Base-by-base conservation (phyloP, 2,797 vertebrate genomes). In the Lindbergichthys nudifrons region DNA sequence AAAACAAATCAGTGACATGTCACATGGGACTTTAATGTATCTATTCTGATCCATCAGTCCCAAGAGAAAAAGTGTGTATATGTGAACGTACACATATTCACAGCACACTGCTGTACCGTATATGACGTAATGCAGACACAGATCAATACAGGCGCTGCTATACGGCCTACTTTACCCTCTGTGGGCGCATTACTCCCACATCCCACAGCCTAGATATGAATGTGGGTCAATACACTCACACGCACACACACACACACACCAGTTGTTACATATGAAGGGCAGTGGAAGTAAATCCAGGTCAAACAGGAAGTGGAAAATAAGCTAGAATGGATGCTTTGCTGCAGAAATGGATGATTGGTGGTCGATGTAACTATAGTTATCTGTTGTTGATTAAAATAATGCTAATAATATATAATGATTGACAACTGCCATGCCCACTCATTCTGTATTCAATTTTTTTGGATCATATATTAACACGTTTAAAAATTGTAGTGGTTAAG, bases 201-300 rank as follows among this genome's bases (percentile, higher is more conserved):
- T 46, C 66, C 80, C 82, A 77, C 79, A 87, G 62, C 81, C 78
- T 79, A 73, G 47, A 82, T 88, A 39, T 69, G 26, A 67, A 89
- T 90, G 73, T 91, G 88, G 89, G 90, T 93, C 90, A 88, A 76
- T 67, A 81, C 75, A 72, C 74, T 63, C 19, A 68, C 53, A 57
- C 58, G 68, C 53, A 43, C 18, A 48, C 52, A 66, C 32, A 53
- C 26, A 69, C 18, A 23, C 58, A 61, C 45, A 60, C 45, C 48
- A 76, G 80, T 78, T 78, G 72, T 77, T 82, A 68, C 71, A 76
- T 61, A 85, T 85, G 73, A 79, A 75, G 59, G 71, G 21, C 26
- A 10, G 23, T 46, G 50, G 70, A 76, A 78, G 70, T 43, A 58
- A 80, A 89, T 77, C 15, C 74, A 76, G 86, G 86, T 85, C 85